Conservation (phyloP, 2,888 invertebrate species). For the Hydraecia micacea region DNA sequence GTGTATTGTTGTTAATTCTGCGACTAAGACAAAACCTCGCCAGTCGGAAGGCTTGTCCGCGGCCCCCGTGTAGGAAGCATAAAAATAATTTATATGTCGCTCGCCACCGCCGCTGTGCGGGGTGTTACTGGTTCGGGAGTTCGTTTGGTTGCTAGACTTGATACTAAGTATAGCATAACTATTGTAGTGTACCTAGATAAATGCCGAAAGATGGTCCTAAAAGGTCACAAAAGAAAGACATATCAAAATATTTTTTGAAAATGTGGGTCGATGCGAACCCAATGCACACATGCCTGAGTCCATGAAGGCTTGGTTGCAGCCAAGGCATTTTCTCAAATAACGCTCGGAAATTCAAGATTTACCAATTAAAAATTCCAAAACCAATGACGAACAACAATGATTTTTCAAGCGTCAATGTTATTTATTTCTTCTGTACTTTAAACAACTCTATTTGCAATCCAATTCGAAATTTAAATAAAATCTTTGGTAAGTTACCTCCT, state of each 20-base stretch:
- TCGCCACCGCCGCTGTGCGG: slow-evolving; percentile 60
- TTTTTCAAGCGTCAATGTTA: neutral
- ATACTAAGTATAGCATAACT: neutral
- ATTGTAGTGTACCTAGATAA: neutral
- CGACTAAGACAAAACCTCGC: slow-evolving; percentile 69
- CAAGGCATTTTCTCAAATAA: neutral
- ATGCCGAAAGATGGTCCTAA: neutral
- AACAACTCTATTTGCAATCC: neutral
- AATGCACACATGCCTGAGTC: neutral
- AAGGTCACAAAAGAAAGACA: neutral
- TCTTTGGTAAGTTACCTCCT: neutral
- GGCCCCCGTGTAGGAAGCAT: slow-evolving; percentile 72
- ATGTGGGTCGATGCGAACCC: too few relatives aligned
- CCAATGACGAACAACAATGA: neutral
- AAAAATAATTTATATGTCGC: slow-evolving; percentile 78
- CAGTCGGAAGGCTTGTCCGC: slow-evolving; percentile 57
- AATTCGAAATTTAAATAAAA: neutral
- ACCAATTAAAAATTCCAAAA: neutral
- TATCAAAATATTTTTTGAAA: neutral
- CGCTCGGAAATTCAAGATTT: neutral
- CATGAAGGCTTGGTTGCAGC: neutral
- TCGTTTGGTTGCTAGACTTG: neutral
- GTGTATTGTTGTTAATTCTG: slow-evolving; percentile 72
- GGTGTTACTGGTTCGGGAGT: slow-evolving; percentile 38
- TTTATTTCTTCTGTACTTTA: neutral